Conservation (phyloP, 2,888 invertebrate genomes). For the Carabus problematicus region DNA sequence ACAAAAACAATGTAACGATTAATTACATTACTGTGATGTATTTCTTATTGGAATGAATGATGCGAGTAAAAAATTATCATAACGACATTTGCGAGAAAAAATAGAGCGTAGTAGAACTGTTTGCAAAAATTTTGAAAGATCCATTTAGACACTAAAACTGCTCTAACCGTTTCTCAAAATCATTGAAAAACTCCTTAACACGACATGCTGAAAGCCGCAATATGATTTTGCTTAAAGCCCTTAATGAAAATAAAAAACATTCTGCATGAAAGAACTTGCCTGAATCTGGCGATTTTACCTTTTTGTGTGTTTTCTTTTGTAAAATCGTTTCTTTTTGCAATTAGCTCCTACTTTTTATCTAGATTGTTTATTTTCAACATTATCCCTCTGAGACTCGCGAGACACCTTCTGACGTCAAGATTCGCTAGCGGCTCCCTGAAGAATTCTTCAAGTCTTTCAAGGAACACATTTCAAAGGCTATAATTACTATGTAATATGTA, state of each 20-base stretch:
- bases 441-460: not conserved
- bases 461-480: conserved; percentile 5
- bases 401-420: conserved; percentile 10
- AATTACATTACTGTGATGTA: no score
- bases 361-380: conserved; percentile 17
- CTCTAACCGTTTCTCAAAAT: no score
- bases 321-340: conserved; percentile 19
- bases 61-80: no score
- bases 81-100: no score
- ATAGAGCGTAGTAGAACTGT: no score
- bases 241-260: conserved; percentile 8
- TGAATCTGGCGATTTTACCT: not conserved
- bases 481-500: not conserved
- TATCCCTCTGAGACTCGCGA: conserved; percentile 19
- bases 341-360: conserved; percentile 10
- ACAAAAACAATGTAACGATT: no score
- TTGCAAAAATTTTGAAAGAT: no score
- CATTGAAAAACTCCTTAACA: no score
- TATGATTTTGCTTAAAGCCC: no score
- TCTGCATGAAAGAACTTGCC: conserved; percentile 11
- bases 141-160: no score
- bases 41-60: no score
- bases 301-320: not conserved
- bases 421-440: not conserved
- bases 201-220: no score